These are phyloP conservation scores for Oppia nitens DNA, from an alignment of 1,140 invertebrate species.

Conservation along the genomic window DNA sequence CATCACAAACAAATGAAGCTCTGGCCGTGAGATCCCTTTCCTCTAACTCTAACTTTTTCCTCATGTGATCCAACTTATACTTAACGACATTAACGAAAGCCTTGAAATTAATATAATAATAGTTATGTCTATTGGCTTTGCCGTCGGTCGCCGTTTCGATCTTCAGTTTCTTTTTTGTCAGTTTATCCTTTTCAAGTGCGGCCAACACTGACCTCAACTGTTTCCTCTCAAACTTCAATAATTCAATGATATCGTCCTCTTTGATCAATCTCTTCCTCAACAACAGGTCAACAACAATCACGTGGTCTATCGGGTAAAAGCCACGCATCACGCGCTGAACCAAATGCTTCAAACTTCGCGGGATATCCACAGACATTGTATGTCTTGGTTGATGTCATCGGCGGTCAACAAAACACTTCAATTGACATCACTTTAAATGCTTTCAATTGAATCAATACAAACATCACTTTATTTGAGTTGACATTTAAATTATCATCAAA, in stretches of 20 bases:
- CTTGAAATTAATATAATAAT: conserved; percentile 95
- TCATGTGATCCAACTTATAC: conserved; percentile 88
- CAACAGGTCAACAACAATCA: conserved; percentile 82
- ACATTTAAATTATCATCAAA: too few species aligned
- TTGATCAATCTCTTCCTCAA: conserved; percentile 90
- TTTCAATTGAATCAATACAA: too few species aligned
- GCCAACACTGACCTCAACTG: conserved; percentile 72
- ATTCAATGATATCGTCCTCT: conserved; percentile 85
- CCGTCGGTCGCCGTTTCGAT: conserved; percentile 89
- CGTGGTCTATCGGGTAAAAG: conserved; percentile 84
- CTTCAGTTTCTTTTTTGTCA: conserved; percentile 74
- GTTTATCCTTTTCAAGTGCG: conserved; percentile 74
- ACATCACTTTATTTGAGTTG: too few species aligned
- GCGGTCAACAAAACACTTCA: not conserved
- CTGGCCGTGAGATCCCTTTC: conserved; percentile 83
- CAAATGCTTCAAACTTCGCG: conserved; percentile 72
- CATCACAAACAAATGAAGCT: conserved; percentile 82
- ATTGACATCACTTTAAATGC: too few species aligned
- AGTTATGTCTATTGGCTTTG: conserved; percentile 91
- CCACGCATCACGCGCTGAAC: conserved; percentile 72
- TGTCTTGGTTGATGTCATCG: not conserved
- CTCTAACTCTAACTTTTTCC: conserved; percentile 83
- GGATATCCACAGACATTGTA: conserved; percentile 38
- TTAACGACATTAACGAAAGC: conserved; percentile 87
- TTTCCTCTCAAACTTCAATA: conserved; percentile 85